Evolutionary conservation across 2,113 vertebrate species (phyloP), one percentile per base, ranked within the genome.

Genomic region (Scytalopus superciliaris): DNA sequence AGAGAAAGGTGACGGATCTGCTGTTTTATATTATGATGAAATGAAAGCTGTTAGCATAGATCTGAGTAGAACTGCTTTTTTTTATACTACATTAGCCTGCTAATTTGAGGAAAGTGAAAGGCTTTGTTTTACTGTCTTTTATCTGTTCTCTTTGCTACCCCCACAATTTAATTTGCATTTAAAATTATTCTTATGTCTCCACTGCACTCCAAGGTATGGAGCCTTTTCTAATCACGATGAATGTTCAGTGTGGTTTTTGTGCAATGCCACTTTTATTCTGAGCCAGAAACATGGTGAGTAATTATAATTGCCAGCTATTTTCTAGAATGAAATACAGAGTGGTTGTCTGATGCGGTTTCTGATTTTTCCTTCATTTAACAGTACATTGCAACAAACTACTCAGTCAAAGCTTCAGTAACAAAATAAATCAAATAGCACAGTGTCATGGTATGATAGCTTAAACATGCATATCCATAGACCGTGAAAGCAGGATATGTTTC

Each of bases 101-200:
- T 98, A 98, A 98, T 98, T 98, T 98, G 96, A 98, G 97, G 97
- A 97, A 98, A 96, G 91, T 96, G 98, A 97, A 98, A 97, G 97
- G 98, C 97, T 98, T 98, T 98, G 97, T 98, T 97, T 98, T 97
- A 97, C 98, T 97, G 97, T 97, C 97, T 98, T 98, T 98, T 96
- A 94, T 98, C 97, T 98, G 96, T 97, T 98, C 97, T 97, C 91
- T 97, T 97, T 90, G 78, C 98, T 97, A 98, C 98, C 98, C 97
- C 97, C 98, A 98, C 98, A 98, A 95, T 98, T 98, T 98, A 94
- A 98, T 98, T 98, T 98, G 98, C 98, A 98, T 98, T 97, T 97
- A 96, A 98, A 98, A 98, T 98, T 97, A 98, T 97, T 98, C 97
- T 97, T 96, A 70, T 97, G 97, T 98, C 97, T 98, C 93, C 94